Evolutionary conservation across 2,888 invertebrate species (phyloP).

Genomic region (Gasteruption jaculator): DNA sequence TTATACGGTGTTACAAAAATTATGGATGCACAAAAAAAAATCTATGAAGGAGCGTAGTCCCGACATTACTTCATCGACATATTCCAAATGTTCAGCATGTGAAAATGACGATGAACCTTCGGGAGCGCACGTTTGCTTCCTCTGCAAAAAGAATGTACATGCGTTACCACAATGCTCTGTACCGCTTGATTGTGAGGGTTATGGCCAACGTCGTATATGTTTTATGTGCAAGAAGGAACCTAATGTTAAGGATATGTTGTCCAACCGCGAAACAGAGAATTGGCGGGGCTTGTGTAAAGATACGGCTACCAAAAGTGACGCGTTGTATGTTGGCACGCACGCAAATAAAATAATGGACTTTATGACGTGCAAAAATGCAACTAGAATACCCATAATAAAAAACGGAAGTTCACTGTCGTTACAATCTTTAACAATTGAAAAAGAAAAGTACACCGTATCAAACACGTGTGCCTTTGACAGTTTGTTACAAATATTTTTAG

Average conservation of each 20-base stretch:
- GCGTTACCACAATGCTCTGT: conserved; percentile 6
- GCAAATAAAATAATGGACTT: conserved; percentile 3
- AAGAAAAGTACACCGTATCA: conserved; percentile 1
- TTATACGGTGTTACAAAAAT: conserved; percentile 9
- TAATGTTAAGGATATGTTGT: conserved; percentile 6
- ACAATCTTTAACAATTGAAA: conserved; percentile 6
- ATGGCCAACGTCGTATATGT: conserved; percentile 7
- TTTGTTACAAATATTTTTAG: conserved; percentile 11
- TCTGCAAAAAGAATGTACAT: conserved; percentile 9
- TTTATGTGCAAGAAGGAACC: conserved; percentile 7
- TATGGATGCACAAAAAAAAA: not conserved
- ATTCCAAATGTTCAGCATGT: conserved; percentile 11
- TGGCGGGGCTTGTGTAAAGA: not conserved
- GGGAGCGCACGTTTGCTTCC: conserved; percentile 7
- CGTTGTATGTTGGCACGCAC: conserved; percentile 3
- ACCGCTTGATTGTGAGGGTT: conserved; percentile 5
- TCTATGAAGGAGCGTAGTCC: no score
- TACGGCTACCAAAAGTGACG: not conserved
- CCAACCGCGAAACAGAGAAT: conserved; percentile 9
- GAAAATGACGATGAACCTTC: conserved; percentile 4
- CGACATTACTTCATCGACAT: not conserved
- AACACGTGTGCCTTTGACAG: conserved; percentile 12
- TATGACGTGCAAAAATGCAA: conserved; percentile 4
- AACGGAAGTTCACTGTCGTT: conserved; percentile 5
- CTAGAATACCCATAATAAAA: conserved; percentile 8